Evolutionary conservation across 1,140 invertebrate species (phyloP), one percentile per base, ranked within the genome.

Genomic region (Calliopsis andreniformis): DNA sequence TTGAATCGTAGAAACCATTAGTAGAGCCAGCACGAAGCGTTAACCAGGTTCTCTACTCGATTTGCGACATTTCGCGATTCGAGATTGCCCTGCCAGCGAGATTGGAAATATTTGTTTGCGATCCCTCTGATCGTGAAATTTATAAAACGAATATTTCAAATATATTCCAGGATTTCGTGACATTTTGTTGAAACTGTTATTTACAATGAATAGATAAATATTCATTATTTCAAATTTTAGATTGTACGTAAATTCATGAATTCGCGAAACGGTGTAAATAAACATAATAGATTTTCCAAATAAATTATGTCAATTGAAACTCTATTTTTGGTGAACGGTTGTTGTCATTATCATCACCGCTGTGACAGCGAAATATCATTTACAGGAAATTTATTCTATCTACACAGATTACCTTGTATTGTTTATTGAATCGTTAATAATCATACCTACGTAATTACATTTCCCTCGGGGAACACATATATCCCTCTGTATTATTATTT

Each of bases 401-500:
- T 30, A 14, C 12, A 39, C 8, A 18, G 51, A 30, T 67, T 35
- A 51, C n/a, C 6, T 67, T 25, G 10, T 23, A 30, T 25, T 32
- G 47, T 12, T 20, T 23, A 20, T n/a, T 0, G 20, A 42, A 55
- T 55, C 18, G 10, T 30, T 53, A n/a, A 55, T 53, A 68, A 32
- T 35, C 30, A 7, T 7, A 28, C 28, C 10, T 16, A 2, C 20
- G 23, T 18, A 23, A 61, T 42, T 42, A 6, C 23, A 23, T 61
- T 32, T 5, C 7, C 2, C 5, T 23, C 20, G 16, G 35, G 7
- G 30, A 61, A 61, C 23, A n/a, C n/a, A n/a, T 25, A 14, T 18
- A 3, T 28, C 25, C 8, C 14, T 18, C 51, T 55, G 28, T 28
- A 55, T 72, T 62, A 63, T 71, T 63, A 72, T 77, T 66, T 71